Percentiles rank a stretch among this genome's conserved stretches.
Conservation (phyloP, 2,797 vertebrate species). For the Morelia viridis region DNA sequence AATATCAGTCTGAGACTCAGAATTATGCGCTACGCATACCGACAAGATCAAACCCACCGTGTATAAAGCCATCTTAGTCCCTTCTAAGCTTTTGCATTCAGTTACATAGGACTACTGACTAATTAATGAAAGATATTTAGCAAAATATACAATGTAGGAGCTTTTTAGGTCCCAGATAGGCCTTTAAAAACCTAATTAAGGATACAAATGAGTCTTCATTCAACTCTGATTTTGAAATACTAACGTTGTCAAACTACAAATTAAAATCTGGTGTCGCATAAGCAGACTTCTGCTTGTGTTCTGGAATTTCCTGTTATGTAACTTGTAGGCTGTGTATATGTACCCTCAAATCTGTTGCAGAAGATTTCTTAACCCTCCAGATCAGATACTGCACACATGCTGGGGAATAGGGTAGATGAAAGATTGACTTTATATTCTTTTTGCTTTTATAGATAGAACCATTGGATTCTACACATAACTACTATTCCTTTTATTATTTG, state of each 20-base stretch:
- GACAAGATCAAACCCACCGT: conserved; percentile 8
- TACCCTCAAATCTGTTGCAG: background rate
- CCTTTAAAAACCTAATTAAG: background rate
- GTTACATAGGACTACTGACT: background rate
- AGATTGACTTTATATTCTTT: background rate
- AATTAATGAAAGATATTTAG: background rate
- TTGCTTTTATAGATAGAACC: background rate
- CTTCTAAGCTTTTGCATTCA: conserved; percentile 19
- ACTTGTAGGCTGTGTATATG: background rate
- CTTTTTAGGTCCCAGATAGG: conserved; percentile 22
- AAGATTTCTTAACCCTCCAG: background rate
- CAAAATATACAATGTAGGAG: conserved; percentile 9
- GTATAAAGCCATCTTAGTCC: background rate
- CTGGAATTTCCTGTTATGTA: background rate
- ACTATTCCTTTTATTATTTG: background rate
- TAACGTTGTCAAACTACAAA: background rate
- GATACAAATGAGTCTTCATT: accelerated
- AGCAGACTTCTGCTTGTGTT: background rate
- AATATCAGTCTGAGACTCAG: conserved; percentile 18
- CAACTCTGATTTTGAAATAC: background rate
- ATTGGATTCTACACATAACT: background rate
- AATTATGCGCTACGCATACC: background rate
- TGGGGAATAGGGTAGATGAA: background rate
- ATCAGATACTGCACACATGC: background rate
- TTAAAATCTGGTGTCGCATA: background rate